Percentiles rank a stretch among this genome's conserved stretches.
phyloP scores from a whole-genome alignment of 2,797 vertebrate species.

The Antrozous pallidus region DNA sequence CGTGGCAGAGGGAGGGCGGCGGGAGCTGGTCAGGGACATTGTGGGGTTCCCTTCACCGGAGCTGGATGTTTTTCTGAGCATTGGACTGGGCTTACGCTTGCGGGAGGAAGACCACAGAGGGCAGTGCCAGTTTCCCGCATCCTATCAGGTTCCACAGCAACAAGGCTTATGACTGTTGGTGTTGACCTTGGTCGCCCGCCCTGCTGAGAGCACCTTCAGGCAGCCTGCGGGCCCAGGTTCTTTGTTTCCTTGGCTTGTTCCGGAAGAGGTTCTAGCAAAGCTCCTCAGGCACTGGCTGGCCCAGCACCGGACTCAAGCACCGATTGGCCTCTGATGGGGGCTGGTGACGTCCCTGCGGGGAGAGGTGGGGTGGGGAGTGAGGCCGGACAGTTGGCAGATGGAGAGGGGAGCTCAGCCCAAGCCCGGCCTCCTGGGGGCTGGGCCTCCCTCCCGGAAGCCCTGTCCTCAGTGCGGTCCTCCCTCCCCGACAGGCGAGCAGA shows the following conservation, averaged over 20 bases:
- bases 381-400: not conserved
- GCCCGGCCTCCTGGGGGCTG: not conserved
- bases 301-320: fast-evolving
- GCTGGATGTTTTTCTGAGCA: not conserved
- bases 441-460: fast-evolving
- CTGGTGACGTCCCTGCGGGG: not conserved
- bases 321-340: not conserved
- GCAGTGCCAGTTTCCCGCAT: not conserved
- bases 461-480: not conserved
- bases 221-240: too few species aligned
- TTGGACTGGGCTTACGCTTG: not conserved
- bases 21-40: fast-evolving
- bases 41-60: not conserved
- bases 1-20: not conserved
- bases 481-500: conserved; percentile 87
- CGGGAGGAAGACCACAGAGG: not conserved
- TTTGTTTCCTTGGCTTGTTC: too few species aligned
- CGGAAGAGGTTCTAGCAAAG: too few species aligned
- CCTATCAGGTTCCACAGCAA: fast-evolving
- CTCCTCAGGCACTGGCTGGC: not conserved
- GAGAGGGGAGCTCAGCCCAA: not conserved
- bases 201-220: too few species aligned
- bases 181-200: not conserved
- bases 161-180: not conserved
- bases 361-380: fast-evolving